These are phyloP conservation scores for Drosophila borborema DNA, from an alignment of 2,888 invertebrate species.

Conservation along the genomic window DNA sequence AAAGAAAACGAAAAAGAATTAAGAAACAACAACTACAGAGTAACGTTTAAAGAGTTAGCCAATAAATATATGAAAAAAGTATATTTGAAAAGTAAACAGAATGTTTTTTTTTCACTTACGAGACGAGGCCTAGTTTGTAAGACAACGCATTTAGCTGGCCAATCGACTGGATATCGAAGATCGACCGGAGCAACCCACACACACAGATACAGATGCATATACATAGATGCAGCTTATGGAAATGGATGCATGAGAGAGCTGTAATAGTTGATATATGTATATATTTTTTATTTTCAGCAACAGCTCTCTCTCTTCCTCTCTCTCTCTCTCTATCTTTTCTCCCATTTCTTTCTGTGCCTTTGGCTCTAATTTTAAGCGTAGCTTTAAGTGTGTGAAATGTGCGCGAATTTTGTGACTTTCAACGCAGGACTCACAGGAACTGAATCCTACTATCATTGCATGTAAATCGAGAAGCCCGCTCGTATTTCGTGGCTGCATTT, in stretches of 20 bases:
- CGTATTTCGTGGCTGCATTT: conserved; percentile 48
- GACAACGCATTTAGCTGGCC: conserved; percentile 41
- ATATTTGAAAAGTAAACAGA: conserved; percentile 83
- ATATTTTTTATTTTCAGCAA: conserved; percentile 34
- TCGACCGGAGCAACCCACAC: conserved; percentile 9
- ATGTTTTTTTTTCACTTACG: conserved; percentile 60
- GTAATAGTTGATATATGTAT: background rate
- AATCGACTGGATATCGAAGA: conserved; percentile 2
- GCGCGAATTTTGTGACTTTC: conserved; percentile 70
- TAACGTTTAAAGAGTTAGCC: conserved; percentile 81
- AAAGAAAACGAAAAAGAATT: conserved; percentile 71
- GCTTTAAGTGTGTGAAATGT: conserved; percentile 32
- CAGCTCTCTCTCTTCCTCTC: background rate
- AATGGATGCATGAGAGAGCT: background rate
- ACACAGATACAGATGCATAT: background rate
- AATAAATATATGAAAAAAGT: conserved; percentile 84
- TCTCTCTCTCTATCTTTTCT: background rate
- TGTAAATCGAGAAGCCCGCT: conserved; percentile 58
- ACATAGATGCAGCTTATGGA: background rate
- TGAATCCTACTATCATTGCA: conserved; percentile 25
- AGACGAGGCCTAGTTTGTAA: conserved; percentile 54
- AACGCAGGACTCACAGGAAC: conserved; percentile 38
- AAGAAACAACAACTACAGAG: conserved; percentile 74
- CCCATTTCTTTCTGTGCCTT: background rate
- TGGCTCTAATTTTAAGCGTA: conserved; percentile 14